Evolutionary conservation across 2,797 vertebrate genomes (phyloP).

Genomic region (Typhlichthys subterraneus): DNA sequence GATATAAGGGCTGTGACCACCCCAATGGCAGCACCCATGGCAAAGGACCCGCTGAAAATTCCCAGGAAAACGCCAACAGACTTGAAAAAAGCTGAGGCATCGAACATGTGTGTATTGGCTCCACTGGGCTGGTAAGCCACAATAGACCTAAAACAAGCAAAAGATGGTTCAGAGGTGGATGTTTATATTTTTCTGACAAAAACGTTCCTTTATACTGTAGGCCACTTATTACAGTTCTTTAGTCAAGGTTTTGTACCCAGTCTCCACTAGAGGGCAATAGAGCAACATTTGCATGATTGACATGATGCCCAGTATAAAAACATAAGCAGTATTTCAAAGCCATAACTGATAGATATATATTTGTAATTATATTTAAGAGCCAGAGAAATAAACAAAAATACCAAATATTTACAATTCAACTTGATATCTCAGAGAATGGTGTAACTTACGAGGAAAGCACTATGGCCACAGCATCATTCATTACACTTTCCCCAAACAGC

Average conservation of each 20-base stretch:
- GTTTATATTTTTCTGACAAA: background rate
- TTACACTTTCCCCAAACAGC: conserved; percentile 96
- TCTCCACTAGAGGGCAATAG: conserved; percentile 66
- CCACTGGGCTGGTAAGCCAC: conserved; percentile 93
- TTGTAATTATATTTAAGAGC: too few species aligned
- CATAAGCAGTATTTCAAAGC: conserved; percentile 42
- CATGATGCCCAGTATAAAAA: conserved; percentile 16
- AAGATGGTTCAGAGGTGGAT: too few species aligned
- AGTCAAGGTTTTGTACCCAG: background rate
- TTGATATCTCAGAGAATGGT: background rate
- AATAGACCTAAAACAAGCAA: conserved; percentile 83
- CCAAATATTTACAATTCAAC: background rate
- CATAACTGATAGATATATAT: background rate
- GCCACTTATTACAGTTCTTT: background rate
- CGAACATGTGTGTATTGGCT: conserved; percentile 91
- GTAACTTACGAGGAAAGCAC: conserved; percentile 92
- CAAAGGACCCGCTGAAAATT: conserved; percentile 97
- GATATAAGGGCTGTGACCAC: conserved; percentile 98
- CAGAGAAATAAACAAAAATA: too few species aligned
- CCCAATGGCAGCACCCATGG: conserved; percentile 94
- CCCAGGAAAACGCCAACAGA: conserved; percentile 95
- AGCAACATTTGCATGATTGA: conserved; percentile 8
- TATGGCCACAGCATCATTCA: conserved; percentile 96
- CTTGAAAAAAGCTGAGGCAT: conserved; percentile 97
- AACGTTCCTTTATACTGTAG: background rate